Base-by-base conservation (phyloP, 2,113 vertebrate species). In the Cyrtonyx montezumae region DNA sequence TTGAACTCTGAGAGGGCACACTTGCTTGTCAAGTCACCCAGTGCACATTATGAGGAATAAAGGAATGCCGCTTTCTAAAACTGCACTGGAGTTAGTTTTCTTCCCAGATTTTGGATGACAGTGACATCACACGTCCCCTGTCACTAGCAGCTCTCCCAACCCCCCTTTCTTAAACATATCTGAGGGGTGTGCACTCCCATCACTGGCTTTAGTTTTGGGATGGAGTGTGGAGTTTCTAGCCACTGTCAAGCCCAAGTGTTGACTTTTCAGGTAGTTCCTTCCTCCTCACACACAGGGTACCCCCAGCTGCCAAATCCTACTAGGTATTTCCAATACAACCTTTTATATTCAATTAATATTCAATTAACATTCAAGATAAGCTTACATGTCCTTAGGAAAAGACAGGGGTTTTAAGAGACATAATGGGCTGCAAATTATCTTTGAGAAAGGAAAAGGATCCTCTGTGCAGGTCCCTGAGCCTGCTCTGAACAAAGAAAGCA, bases 161-260 rank as follows among this genome's bases (percentile, higher is more conserved):
- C 12, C 5, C 8, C 16, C 53, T 70, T 53, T 34, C 71, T 63
- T 63, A 25, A 77, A 59, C 19, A 45, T 19, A 6, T 32, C 18
- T 1, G 2, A 58, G 23, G 40, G 46, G 14, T 15, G 8, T 0
- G 6, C 0, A 0, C 10, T 36, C 14, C 36, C 62, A 43, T 32
- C 30, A 1, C 40, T 22, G 26, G 19, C 34, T 66, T 40, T 23
- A 46, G 32, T 75, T 82, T 67, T 53, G 51, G 51, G 30, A 26
- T 5, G 10, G 16, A 17, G 4, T 46, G 56, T 43, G 20, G 10
- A 37, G 26, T 30, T 91, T 58, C 34, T 51, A 79, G 46, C 11
- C 15, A 12, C 10, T 46, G 32, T 40, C 2, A 10, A 79, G 19
- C 32, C 13, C 8, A 19, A 7, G n/a, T 46, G 22, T 70, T 16